These are phyloP conservation scores for Patiria pectinifera DNA, from an alignment of 53 echinoderm and acorn worm species.

Conservation along the genomic window DNA sequence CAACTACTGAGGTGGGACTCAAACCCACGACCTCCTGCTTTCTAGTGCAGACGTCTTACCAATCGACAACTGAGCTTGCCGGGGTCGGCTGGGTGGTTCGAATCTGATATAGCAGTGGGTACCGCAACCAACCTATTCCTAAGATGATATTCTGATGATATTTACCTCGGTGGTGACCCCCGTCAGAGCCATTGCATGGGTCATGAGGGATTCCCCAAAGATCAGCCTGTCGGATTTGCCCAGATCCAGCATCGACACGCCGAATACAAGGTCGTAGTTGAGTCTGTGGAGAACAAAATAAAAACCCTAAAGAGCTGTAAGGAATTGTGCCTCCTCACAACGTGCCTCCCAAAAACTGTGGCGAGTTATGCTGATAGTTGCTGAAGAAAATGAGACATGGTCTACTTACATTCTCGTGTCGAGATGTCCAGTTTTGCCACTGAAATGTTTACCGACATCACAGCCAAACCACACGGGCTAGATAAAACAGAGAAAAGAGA, in stretches of 20 bases:
- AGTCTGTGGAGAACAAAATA: slow-evolving; percentile 57
- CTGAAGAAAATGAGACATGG: not conserved
- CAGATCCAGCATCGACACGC: slow-evolving; percentile 67
- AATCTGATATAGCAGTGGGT: too few relatives aligned
- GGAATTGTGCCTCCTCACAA: not conserved
- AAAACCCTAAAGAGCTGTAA: not conserved
- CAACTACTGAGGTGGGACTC: too few relatives aligned
- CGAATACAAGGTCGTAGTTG: slow-evolving; percentile 91
- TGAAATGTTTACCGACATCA: slow-evolving; percentile 88
- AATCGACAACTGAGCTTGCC: too few relatives aligned
- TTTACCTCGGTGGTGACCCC: slow-evolving; percentile 68
- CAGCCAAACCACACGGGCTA: slow-evolving; percentile 99
- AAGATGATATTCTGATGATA: too few relatives aligned
- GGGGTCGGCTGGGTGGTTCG: too few relatives aligned
- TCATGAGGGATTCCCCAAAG: slow-evolving; percentile 94
- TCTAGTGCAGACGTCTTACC: too few relatives aligned
- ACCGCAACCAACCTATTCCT: too few relatives aligned
- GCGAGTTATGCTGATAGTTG: not conserved
- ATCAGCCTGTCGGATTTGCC: slow-evolving; percentile 85
- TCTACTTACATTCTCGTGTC: slow-evolving; percentile 79
- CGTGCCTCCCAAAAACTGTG: not conserved
- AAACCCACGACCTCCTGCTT: too few relatives aligned
- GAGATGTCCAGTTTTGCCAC: slow-evolving; percentile 88
- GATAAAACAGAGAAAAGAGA: slow-evolving; percentile 20
- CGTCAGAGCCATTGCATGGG: slow-evolving; percentile 93